Conservation (phyloP, 1,140 invertebrate genomes). For the Tetramorium simillimum region DNA sequence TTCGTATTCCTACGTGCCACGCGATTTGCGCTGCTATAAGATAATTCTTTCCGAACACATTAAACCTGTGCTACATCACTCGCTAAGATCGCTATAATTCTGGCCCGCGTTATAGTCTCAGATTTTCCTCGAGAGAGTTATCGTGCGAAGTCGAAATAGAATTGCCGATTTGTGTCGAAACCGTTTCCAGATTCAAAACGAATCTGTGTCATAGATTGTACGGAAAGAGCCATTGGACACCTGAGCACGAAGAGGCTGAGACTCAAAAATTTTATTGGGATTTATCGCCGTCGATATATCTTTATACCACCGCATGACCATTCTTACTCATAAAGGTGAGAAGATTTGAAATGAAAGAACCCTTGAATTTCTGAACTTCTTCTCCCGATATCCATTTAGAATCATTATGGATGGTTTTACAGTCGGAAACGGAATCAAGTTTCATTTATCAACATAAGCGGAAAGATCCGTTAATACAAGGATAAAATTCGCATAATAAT, state of each 20-base stretch:
- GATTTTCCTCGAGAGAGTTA: constrained; percentile 30
- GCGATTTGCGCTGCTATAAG: constrained; percentile 27
- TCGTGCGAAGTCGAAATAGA: neutral
- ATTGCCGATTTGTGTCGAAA: constrained; percentile 1
- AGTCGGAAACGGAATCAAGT: neutral
- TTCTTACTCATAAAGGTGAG: constrained; percentile 17
- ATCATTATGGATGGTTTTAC: constrained; percentile 14
- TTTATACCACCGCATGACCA: neutral
- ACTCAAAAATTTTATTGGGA: constrained; percentile 18
- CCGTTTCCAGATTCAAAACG: constrained; percentile 21
- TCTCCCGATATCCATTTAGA: neutral
- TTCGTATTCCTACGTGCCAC: constrained; percentile 28
- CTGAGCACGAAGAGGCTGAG: neutral
- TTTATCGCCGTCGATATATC: constrained; percentile 38
- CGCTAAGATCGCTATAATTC: constrained; percentile 31
- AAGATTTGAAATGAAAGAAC: neutral
- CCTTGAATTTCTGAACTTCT: constrained; percentile 1
- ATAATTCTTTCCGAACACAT: constrained; percentile 48
- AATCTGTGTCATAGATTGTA: constrained; percentile 15
- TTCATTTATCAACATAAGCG: neutral
- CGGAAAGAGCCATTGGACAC: neutral
- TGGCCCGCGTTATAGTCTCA: neutral
- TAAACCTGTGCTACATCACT: constrained; percentile 41
- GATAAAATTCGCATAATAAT: neutral
- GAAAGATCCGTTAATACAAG: neutral